phyloP scores from a whole-genome alignment of 2,113 vertebrate species.

The Paradoxurus hermaphroditus region DNA sequence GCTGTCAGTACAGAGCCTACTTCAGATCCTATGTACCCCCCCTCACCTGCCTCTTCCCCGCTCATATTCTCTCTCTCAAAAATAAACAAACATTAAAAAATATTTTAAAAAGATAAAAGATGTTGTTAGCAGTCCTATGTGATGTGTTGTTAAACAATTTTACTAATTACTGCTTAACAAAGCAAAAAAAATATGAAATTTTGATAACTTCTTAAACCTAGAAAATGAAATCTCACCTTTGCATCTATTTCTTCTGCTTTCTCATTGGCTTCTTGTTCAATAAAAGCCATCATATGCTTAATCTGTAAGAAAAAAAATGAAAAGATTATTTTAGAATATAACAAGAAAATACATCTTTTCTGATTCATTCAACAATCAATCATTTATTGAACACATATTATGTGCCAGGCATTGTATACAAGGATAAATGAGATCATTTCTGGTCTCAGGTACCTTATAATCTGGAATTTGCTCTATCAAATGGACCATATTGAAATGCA shows the following conservation, averaged over 20 bases:
- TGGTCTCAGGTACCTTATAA: not conserved
- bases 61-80: too few species aligned
- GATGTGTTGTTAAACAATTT: not conserved
- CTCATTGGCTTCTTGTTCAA: slow-evolving; percentile 99
- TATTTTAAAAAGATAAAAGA: not conserved
- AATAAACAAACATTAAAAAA: too few species aligned
- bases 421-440: not conserved
- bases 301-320: slow-evolving; percentile 85
- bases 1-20: too few species aligned
- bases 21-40: too few species aligned
- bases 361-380: not conserved
- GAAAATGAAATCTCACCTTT: slow-evolving; percentile 87
- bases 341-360: not conserved
- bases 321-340: not conserved
- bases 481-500: not conserved
- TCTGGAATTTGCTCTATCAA: not conserved
- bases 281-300: slow-evolving; percentile 99
- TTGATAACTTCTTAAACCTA: not conserved
- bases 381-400: not conserved
- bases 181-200: not conserved
- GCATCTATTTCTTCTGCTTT: slow-evolving; percentile 99
- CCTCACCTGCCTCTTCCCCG: too few species aligned
- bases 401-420: not conserved
- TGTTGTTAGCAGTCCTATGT: not conserved
- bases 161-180: not conserved